phyloP scores from a whole-genome alignment of 2,888 invertebrate species.

The Thecocarcelia acutangulata region DNA sequence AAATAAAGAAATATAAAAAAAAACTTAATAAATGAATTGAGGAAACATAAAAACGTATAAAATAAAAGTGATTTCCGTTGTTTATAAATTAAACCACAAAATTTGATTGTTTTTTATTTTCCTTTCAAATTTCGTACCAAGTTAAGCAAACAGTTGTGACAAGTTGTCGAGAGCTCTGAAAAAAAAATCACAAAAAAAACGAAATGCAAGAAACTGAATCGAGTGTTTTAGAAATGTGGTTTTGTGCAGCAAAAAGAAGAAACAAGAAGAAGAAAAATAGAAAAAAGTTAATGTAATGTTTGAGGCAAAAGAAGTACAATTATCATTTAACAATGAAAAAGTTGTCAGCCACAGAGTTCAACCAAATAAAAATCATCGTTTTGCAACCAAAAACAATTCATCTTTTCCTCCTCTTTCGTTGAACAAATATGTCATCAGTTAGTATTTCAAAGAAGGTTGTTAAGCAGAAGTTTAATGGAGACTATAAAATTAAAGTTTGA shows the following conservation, averaged over 20 bases:
- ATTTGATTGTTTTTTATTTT: slow-evolving; percentile 46
- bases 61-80: slow-evolving; percentile 59
- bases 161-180: neutral
- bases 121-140: slow-evolving; percentile 10
- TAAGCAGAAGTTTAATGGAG: too few species aligned
- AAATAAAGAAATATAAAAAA: neutral
- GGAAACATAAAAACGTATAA: slow-evolving; percentile 33
- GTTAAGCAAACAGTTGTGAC: slow-evolving; percentile 16
- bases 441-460: too few species aligned
- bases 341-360: slow-evolving; percentile 36
- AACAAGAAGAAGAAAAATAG: slow-evolving; percentile 3
- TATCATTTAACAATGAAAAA: slow-evolving; percentile 20
- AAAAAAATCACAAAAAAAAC: neutral
- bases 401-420: neutral
- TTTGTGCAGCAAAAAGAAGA: too few species aligned
- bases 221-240: slow-evolving; percentile 55
- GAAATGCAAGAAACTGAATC: slow-evolving; percentile 39
- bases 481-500: too few species aligned
- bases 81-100: slow-evolving; percentile 59
- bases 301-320: neutral
- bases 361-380: slow-evolving; percentile 14
- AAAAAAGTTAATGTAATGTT: slow-evolving; percentile 5
- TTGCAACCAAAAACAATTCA: slow-evolving; percentile 11
- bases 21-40: slow-evolving; percentile 40
- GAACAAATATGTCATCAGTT: slow-evolving; percentile 7